phyloP scores from a whole-genome alignment of 2,797 vertebrate genomes.

The Garrulus glandarius region DNA sequence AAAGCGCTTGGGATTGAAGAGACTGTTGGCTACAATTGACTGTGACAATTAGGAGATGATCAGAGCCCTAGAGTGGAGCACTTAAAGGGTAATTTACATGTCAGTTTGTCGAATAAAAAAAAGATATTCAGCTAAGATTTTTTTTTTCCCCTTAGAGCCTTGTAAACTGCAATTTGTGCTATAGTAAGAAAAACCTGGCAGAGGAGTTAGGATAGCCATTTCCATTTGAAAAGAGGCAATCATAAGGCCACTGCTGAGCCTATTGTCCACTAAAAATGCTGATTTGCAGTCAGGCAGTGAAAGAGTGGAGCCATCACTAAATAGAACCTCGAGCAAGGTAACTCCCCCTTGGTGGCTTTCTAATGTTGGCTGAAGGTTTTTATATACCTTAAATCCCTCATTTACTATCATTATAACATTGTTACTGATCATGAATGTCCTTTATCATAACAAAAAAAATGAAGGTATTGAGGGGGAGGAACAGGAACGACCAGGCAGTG shows the following conservation, averaged over 20 bases:
- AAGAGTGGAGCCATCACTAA: constrained; percentile 79
- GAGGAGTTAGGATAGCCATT: constrained; percentile 91
- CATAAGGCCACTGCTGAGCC: constrained; percentile 96
- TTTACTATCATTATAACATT: constrained; percentile 76
- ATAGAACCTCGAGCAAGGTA: constrained; percentile 82
- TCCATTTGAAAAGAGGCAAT: constrained; percentile 99
- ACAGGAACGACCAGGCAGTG: constrained; percentile 76
- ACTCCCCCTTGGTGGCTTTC: constrained; percentile 75
- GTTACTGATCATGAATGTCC: constrained; percentile 71
- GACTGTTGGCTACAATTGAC: constrained; percentile 99
- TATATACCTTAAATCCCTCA: constrained; percentile 74
- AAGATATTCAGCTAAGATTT: constrained; percentile 90
- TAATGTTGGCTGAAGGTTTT: constrained; percentile 71
- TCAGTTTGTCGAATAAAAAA: constrained; percentile 95
- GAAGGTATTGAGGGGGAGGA: constrained; percentile 74
- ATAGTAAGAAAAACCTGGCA: constrained; percentile 91
- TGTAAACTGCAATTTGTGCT: constrained; percentile 99
- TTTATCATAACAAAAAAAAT: constrained; percentile 68
- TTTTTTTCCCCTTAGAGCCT: constrained; percentile 83
- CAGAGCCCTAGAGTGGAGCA: constrained; percentile 92
- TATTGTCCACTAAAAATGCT: constrained; percentile 94
- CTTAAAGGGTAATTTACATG: constrained; percentile 99
- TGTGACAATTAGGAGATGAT: constrained; percentile 99
- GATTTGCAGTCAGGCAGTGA: constrained; percentile 85
- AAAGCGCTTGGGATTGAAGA: constrained; percentile 94